phyloP scores from a whole-genome alignment of 2,797 vertebrate genomes.

The Picus viridis region DNA sequence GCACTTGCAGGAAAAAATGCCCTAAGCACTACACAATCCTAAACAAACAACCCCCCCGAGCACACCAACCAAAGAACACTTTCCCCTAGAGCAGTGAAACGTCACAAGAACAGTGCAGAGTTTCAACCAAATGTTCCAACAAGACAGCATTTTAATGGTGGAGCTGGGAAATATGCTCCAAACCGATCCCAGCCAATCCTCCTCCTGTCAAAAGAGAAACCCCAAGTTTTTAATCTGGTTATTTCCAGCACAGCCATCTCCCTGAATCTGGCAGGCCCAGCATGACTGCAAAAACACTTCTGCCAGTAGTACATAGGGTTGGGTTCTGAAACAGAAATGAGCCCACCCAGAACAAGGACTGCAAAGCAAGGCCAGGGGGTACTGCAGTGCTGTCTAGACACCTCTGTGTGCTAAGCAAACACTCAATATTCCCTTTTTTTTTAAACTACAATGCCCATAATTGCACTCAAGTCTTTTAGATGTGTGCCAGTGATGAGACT shows the following conservation, averaged over 20 bases:
- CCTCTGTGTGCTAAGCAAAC: background rate
- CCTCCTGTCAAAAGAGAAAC: background rate
- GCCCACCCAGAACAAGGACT: background rate
- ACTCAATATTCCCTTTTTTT: background rate
- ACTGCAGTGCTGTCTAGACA: fast-evolving
- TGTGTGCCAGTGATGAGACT: background rate
- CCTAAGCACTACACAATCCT: background rate
- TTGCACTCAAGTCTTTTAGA: background rate
- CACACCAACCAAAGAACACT: too few relatives aligned
- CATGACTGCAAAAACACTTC: background rate
- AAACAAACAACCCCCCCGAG: too few relatives aligned
- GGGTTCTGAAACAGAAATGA: background rate
- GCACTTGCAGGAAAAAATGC: background rate
- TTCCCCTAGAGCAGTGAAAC: background rate
- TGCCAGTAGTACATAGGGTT: background rate
- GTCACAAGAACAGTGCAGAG: background rate
- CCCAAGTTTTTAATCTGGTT: background rate
- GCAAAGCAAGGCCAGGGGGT: background rate
- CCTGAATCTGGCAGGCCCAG: background rate
- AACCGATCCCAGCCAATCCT: background rate
- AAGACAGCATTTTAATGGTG: background rate
- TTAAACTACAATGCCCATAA: background rate
- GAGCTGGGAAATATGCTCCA: background rate
- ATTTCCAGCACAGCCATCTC: background rate
- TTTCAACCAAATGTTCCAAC: background rate